Percentiles rank a stretch among this genome's conserved stretches.
Conservation (phyloP, 2,113 vertebrate species). For the Petrocephalus zakoni region DNA sequence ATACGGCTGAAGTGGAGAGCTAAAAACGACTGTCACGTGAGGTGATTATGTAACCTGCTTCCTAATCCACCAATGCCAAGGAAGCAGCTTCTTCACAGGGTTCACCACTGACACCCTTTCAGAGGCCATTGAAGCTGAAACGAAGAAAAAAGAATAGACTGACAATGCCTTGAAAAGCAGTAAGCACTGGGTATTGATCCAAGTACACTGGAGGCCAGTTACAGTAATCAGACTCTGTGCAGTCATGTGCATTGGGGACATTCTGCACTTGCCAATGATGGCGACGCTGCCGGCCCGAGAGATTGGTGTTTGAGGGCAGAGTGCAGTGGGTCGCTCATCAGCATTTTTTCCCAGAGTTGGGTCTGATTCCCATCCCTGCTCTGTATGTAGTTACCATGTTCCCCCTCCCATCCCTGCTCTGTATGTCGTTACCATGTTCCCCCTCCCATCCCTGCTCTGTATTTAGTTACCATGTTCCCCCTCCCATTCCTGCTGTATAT, state of each 20-base stretch:
- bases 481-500: no score
- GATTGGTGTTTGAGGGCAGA: neutral
- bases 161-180: neutral
- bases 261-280: neutral
- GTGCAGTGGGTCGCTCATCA: neutral
- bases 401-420: no score
- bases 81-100: neutral
- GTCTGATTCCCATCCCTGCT: neutral
- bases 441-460: neutral
- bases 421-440: no score
- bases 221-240: neutral
- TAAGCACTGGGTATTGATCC: neutral
- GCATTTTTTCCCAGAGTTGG: neutral
- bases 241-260: neutral
- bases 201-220: no score
- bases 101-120: neutral
- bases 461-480: neutral
- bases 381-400: neutral
- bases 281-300: neutral
- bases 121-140: neutral
- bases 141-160: neutral
- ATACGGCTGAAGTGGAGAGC: neutral
- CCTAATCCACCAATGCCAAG: neutral
- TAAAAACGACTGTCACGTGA: neutral
- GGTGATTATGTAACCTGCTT: neutral